Conservation (phyloP, 2,888 invertebrate species). For the Ctenicera cuprea region DNA sequence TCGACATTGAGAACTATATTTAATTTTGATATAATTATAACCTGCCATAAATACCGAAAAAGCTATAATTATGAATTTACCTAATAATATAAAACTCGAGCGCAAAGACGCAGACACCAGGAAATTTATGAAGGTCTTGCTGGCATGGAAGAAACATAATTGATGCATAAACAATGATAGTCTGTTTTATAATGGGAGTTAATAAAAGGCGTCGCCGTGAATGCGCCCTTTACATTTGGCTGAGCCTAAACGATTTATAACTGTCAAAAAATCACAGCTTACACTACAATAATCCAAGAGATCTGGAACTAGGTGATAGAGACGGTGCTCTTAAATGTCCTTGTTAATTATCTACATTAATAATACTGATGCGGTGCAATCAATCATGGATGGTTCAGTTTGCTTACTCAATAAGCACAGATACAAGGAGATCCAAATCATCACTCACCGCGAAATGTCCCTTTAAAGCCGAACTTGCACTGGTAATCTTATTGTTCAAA, state of each 20-base stretch:
- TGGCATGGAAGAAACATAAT: constrained; percentile 52
- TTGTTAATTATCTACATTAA: constrained; percentile 61
- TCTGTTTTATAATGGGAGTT: constrained; percentile 50
- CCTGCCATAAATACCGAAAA: constrained; percentile 60
- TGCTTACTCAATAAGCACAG: constrained; percentile 54
- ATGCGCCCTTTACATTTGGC: constrained; percentile 60
- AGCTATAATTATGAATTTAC: constrained; percentile 61
- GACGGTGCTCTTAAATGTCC: constrained; percentile 57
- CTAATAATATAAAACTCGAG: constrained; percentile 51
- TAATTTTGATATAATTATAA: constrained; percentile 54
- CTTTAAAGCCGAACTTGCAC: constrained; percentile 35
- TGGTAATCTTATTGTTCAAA: constrained; percentile 28
- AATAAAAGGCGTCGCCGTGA: constrained; percentile 56
- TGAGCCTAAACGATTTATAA: constrained; percentile 61
- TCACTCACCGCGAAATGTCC: constrained; percentile 48
- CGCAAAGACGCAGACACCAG: constrained; percentile 25
- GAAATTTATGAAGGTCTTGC: constrained; percentile 30
- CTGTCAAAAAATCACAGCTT: constrained; percentile 64
- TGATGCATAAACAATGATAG: constrained; percentile 58
- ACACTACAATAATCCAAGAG: constrained; percentile 62
- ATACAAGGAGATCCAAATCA: constrained; percentile 35
- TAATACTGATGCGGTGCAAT: constrained; percentile 64
- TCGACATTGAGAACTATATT: constrained; percentile 49
- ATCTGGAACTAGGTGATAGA: constrained; percentile 58
- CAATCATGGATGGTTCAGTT: constrained; percentile 59